A percentile compares a stretch with the other conserved stretches of the same genome.
Conservation (phyloP, 2,888 invertebrate genomes). For the Catonia carolina region DNA sequence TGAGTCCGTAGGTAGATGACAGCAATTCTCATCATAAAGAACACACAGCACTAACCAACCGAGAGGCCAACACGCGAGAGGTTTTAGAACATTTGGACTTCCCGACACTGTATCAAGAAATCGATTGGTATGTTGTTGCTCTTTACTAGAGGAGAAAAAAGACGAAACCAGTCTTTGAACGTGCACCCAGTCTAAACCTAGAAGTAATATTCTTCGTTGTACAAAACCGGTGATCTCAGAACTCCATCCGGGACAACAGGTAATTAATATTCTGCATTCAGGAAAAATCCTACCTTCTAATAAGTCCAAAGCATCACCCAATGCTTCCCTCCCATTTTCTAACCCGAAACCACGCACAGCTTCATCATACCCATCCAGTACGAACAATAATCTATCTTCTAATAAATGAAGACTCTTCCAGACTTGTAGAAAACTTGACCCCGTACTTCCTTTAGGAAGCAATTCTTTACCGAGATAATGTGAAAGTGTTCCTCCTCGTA, state of each 20-base stretch:
- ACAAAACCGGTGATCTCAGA: slow-evolving; percentile 43
- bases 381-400: slow-evolving; percentile 47
- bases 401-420: slow-evolving; percentile 46
- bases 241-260: slow-evolving; percentile 45
- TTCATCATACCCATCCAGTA: slow-evolving; percentile 50
- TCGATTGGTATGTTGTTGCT: slow-evolving; percentile 26
- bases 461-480: slow-evolving; percentile 42
- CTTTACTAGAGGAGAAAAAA: slow-evolving; percentile 40
- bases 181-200: slow-evolving; percentile 47
- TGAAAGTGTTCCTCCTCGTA: slow-evolving; percentile 43
- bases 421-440: slow-evolving; percentile 41
- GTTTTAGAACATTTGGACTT: slow-evolving; percentile 41
- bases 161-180: slow-evolving; percentile 46
- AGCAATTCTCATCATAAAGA: slow-evolving; percentile 46
- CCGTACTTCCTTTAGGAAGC: slow-evolving; percentile 42
- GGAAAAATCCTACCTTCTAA: slow-evolving; percentile 50
- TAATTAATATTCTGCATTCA: slow-evolving; percentile 48
- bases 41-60: slow-evolving; percentile 49
- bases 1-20: slow-evolving; percentile 42
- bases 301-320: slow-evolving; percentile 47
- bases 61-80: slow-evolving; percentile 47
- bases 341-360: slow-evolving; percentile 39
- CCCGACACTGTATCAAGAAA: slow-evolving; percentile 44
- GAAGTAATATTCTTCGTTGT: slow-evolving; percentile 46
- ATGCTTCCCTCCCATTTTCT: slow-evolving; percentile 40